A percentile compares a stretch with the other conserved stretches of the same genome.
phyloP scores from a whole-genome alignment of 2,888 invertebrate species.

The Mellilla xanthometata region DNA sequence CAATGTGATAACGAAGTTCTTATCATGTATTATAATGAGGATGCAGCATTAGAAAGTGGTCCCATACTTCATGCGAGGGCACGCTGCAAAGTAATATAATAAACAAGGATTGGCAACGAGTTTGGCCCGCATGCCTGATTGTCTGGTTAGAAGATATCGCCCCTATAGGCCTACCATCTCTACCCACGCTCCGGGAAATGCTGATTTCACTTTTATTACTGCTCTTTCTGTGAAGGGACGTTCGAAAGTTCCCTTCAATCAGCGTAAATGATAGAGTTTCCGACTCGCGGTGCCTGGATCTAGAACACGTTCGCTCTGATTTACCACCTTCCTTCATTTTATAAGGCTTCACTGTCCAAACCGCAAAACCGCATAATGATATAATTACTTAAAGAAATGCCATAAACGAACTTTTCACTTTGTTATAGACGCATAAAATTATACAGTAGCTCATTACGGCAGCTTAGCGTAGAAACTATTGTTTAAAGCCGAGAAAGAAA shows the following conservation, averaged over 20 bases:
- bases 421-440: conserved; percentile 16
- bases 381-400: not conserved
- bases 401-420: conserved; percentile 19
- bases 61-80: conserved; percentile 33
- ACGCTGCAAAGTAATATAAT: conserved; percentile 38
- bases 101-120: conserved; percentile 42
- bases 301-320: not conserved
- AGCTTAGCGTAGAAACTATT: conserved; percentile 32
- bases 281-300: conserved; percentile 4
- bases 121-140: conserved; percentile 54
- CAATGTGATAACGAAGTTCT: conserved; percentile 20
- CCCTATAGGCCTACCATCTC: conserved; percentile 54
- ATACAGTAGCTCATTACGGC: conserved; percentile 21
- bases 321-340: not conserved
- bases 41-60: conserved; percentile 47
- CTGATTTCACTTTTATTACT: conserved; percentile 69
- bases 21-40: conserved; percentile 23
- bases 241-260: conserved; percentile 33
- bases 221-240: conserved; percentile 20
- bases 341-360: not conserved
- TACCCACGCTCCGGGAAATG: conserved; percentile 42
- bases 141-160: conserved; percentile 54
- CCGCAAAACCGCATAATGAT: not conserved
- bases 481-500: conserved; percentile 52
- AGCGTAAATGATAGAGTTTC: conserved; percentile 18